Percentiles rank a stretch among this genome's conserved stretches.
These are phyloP conservation scores for Pterocles burchelli DNA, from an alignment of 2,113 vertebrate species.

Conservation along the genomic window DNA sequence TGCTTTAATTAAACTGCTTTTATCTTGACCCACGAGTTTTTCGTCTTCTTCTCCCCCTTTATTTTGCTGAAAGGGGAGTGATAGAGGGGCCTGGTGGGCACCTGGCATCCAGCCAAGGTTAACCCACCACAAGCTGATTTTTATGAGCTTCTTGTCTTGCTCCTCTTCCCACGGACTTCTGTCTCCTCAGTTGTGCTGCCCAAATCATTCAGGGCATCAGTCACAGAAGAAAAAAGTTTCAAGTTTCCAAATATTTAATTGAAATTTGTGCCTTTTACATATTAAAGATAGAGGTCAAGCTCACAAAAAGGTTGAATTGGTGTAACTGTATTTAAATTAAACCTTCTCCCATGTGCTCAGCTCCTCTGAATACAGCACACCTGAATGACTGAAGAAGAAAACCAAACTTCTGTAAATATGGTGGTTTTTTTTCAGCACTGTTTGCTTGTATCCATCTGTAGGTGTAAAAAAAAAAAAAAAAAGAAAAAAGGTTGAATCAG, in stretches of 20 bases:
- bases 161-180: neutral
- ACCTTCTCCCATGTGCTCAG: fast-evolving
- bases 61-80: too few relatives aligned
- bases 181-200: neutral
- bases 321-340: neutral
- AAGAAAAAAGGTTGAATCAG: neutral
- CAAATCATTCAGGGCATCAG: neutral
- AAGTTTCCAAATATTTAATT: neutral
- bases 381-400: neutral
- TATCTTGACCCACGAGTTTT: too few relatives aligned
- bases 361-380: neutral
- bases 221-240: neutral
- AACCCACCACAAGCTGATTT: neutral
- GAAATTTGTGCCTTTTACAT: neutral
- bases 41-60: too few relatives aligned
- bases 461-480: neutral
- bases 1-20: too few relatives aligned
- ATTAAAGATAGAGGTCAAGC: neutral
- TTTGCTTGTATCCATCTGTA: neutral
- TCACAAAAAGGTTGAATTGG: neutral
- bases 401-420: neutral
- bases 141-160: neutral
- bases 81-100: too few relatives aligned
- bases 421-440: neutral
- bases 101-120: too few relatives aligned